A percentile compares a stretch with the other conserved stretches of the same genome.
These are phyloP conservation scores for Rhamphomyia laevipes DNA, from an alignment of 2,888 invertebrate genomes.

Conservation along the genomic window DNA sequence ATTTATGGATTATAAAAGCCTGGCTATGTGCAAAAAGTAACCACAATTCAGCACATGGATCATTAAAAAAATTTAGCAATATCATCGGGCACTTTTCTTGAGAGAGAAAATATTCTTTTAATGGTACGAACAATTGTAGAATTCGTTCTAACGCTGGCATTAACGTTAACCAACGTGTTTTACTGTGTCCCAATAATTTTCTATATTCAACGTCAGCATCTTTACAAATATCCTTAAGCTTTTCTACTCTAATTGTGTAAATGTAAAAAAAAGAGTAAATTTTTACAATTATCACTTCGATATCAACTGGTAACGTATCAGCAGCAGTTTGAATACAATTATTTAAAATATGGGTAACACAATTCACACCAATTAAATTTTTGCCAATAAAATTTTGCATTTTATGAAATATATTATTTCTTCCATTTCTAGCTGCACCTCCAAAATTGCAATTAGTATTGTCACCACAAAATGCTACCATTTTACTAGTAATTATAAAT, in stretches of 20 bases:
- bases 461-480: not conserved
- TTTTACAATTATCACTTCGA: not conserved
- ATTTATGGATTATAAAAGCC: not conserved
- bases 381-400: not conserved
- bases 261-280: conserved; percentile 19
- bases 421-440: not conserved
- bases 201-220: conserved; percentile 2
- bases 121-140: conserved; percentile 2
- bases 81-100: conserved; percentile 2
- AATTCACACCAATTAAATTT: not conserved
- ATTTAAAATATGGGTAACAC: not conserved
- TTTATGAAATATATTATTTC: not conserved
- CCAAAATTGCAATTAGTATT: conserved; percentile 1
- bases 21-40: conserved; percentile 2
- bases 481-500: not conserved
- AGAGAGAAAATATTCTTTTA: conserved; percentile 4
- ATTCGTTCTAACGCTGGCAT: conserved; percentile 2
- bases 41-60: conserved; percentile 3
- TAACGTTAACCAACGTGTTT: conserved; percentile 7
- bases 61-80: not conserved
- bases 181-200: not conserved
- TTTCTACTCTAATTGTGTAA: conserved; percentile 16
- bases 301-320: not conserved
- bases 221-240: conserved; percentile 7
- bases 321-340: not conserved